Conservation (phyloP, 2,797 vertebrate species). For the Catamblyrhynchus diadema region DNA sequence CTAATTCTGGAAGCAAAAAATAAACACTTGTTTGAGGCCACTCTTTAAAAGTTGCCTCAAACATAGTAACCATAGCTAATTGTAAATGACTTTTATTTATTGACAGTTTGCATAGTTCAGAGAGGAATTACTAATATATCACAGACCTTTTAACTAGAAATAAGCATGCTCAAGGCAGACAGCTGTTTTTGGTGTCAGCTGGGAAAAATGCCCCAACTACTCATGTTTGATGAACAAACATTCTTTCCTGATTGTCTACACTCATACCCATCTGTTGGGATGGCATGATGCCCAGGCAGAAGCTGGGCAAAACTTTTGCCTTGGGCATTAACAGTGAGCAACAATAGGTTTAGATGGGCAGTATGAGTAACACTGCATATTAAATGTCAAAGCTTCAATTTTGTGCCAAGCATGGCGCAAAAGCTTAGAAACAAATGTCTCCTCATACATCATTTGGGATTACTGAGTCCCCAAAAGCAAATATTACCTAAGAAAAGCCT, state of each 20-base stretch:
- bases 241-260: constrained; percentile 71
- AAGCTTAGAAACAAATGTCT: constrained; percentile 49
- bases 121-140: constrained; percentile 40
- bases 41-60: constrained; percentile 5
- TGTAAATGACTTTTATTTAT: constrained; percentile 24
- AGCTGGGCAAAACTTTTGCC: constrained; percentile 65
- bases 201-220: constrained; percentile 56
- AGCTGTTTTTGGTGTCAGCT: constrained; percentile 73
- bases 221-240: constrained; percentile 69
- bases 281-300: constrained; percentile 64
- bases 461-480: not conserved
- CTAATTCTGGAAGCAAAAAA: constrained; percentile 11
- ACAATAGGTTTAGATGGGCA: constrained; percentile 60
- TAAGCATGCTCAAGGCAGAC: constrained; percentile 58
- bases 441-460: not conserved
- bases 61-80: constrained; percentile 4
- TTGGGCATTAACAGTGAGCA: constrained; percentile 61
- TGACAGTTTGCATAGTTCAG: constrained; percentile 12
- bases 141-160: constrained; percentile 54
- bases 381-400: constrained; percentile 26
- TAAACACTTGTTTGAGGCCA: not conserved
- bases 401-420: constrained; percentile 9
- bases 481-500: not conserved
- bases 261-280: constrained; percentile 72
- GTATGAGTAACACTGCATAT: constrained; percentile 27